These are phyloP conservation scores for Amiota minor DNA, from an alignment of 2,888 invertebrate species.

Conservation along the genomic window DNA sequence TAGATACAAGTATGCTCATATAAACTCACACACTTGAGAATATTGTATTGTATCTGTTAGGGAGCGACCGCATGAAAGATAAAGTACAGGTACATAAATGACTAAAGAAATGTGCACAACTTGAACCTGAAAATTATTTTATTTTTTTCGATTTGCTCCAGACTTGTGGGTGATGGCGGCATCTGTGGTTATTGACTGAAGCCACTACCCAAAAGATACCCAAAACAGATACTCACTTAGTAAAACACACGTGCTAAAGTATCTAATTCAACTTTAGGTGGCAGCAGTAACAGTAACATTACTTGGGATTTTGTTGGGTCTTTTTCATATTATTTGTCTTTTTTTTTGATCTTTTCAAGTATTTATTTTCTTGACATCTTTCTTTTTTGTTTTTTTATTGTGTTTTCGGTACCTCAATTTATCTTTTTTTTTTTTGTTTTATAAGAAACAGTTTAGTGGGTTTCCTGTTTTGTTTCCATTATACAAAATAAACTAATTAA, in stretches of 20 bases:
- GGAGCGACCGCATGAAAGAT: neutral
- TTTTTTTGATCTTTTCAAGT: constrained; percentile 31
- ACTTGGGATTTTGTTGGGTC: constrained; percentile 18
- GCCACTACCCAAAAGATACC: constrained; percentile 10
- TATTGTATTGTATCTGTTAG: neutral
- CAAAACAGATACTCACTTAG: neutral
- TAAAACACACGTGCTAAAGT: neutral
- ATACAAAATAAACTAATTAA: neutral
- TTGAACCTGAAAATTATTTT: constrained; percentile 68
- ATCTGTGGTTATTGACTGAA: constrained; percentile 13
- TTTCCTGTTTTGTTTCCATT: neutral
- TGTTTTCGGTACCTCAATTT: constrained; percentile 57
- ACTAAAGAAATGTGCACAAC: constrained; percentile 56
- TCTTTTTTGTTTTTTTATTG: constrained; percentile 39
- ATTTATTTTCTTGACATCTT: constrained; percentile 15
- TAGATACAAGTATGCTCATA: neutral
- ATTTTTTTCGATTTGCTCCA: constrained; percentile 35
- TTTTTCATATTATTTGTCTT: constrained; percentile 27
- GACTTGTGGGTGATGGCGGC: neutral
- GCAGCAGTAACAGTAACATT: no score
- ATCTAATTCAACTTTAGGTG: neutral
- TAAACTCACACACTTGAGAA: neutral
- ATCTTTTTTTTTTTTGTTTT: constrained; percentile 37
- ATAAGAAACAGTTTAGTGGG: neutral
- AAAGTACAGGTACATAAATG: neutral